Evolutionary conservation across 2,113 vertebrate species (phyloP).

Genomic region (Atrichornis clamosus): DNA sequence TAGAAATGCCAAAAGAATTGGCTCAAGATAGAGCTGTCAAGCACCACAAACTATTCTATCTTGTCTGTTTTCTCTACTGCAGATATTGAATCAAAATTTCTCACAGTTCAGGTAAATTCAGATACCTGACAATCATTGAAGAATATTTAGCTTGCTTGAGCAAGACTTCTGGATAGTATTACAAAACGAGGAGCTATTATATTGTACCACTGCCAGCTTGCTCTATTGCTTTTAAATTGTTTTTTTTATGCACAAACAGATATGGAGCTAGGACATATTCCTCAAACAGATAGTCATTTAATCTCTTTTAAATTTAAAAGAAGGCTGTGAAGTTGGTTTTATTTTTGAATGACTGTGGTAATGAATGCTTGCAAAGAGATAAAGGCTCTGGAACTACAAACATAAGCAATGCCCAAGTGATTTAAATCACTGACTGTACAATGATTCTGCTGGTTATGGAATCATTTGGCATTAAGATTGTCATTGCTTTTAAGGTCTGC

Average conservation of each 20-base stretch:
- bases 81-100: background rate
- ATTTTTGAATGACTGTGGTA: conserved; percentile 12
- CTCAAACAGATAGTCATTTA: conserved; percentile 24
- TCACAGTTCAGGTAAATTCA: background rate
- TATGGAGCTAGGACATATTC: background rate
- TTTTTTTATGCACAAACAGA: background rate
- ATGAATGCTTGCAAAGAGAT: background rate
- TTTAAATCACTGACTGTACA: background rate
- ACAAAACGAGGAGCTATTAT: background rate
- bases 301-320: conserved; percentile 39
- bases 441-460: background rate
- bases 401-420: background rate
- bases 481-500: background rate
- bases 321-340: background rate
- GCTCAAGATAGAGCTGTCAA: background rate
- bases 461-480: background rate
- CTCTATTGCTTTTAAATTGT: conserved; percentile 39
- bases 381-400: background rate
- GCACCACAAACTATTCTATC: background rate
- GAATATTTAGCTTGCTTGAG: background rate
- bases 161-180: background rate
- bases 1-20: background rate
- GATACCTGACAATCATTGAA: background rate
- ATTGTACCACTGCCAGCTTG: background rate
- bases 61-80: background rate